Evolutionary conservation across 2,797 vertebrate genomes (phyloP), one percentile per base, ranked within the genome.

Genomic region (Coregonus sp.): DNA sequence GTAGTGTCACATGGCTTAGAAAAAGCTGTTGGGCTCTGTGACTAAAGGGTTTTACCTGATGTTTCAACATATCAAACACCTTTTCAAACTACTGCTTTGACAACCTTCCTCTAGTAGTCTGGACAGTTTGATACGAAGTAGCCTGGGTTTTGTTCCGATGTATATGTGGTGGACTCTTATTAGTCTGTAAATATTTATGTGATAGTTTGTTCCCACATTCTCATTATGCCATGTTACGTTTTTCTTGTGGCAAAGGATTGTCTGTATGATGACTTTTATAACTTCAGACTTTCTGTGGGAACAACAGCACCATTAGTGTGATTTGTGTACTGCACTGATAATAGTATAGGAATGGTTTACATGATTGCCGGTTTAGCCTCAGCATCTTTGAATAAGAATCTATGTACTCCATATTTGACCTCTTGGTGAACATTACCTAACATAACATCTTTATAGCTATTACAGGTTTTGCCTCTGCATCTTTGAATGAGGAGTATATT

Each of bases 11-110:
- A 82, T 80, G 76, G 9, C 40, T 12, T 47, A 47, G 61, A 85
- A 75, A 80, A 52, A 82, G 75, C 76, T 5, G n/a, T 35, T 20
- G 5, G 52, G 31, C 33, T 73, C 33, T 20, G 72, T 20, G 59
- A 37, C 5, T 25, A 35, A 65, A 47, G 12, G 72, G 84, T 66
- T 89, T 88, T 88, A 76, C 40, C 40, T 73, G 80, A 74, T 89
- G 88, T 90, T 91, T 88, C 84, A 88, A 82, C 84, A 87, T 85
- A 88, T 90, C 88, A 89, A 91, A 92, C 92, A 92, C 91, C 91
- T 92, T 88, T 75, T 90, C 86, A 84, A 86, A 78, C 86, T 72
- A 75, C 74, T 92, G 91, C 91, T 92, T 89, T 92, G 91, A 92
- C 89, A 92, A 83, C 81, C 82, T 76, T 73, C 79, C 50, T 76